phyloP scores from a whole-genome alignment of 1,140 invertebrate species.

The Drosophila baimaii region DNA sequence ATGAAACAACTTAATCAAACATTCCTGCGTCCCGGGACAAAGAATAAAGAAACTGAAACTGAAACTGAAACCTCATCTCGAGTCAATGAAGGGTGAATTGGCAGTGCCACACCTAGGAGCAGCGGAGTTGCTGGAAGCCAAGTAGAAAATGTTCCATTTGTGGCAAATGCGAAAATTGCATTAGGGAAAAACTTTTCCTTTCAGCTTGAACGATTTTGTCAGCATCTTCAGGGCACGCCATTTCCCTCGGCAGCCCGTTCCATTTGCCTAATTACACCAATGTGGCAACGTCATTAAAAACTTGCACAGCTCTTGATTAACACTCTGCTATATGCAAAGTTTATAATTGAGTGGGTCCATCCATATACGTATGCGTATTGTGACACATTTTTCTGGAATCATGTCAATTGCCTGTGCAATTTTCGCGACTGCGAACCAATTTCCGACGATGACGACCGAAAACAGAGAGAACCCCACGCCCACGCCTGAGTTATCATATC shows the following conservation, averaged over 20 bases:
- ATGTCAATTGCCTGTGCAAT: conserved; percentile 73
- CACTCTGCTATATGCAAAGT: conserved; percentile 13
- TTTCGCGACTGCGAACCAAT: conserved; percentile 47
- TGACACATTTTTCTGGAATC: conserved; percentile 58
- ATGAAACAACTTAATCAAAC: conserved; percentile 57
- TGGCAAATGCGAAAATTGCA: conserved; percentile 79
- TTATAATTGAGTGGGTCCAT: conserved; percentile 18
- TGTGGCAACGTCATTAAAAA: conserved; percentile 77
- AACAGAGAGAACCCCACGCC: conserved; percentile 44
- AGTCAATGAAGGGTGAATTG: conserved; percentile 58
- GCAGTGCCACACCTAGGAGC: conserved; percentile 49
- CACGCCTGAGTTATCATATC: conserved; percentile 69
- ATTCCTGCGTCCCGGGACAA: no score
- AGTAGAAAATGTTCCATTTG: conserved; percentile 79
- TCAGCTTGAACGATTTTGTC: conserved; percentile 72
- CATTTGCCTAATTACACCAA: conserved; percentile 77
- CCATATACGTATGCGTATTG: conserved; percentile 18
- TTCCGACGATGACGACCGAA: conserved; percentile 53
- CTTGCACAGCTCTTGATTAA: conserved; percentile 71
- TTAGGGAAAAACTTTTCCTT: conserved; percentile 77
- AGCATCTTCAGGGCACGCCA: conserved; percentile 5
- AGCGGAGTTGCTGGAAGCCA: conserved; percentile 29
- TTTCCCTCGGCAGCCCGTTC: conserved; percentile 20
- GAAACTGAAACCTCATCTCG: conserved; percentile 46
- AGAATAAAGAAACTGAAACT: conserved; percentile 42